phyloP scores from a whole-genome alignment of 2,888 invertebrate species.

The Agelastica alni region DNA sequence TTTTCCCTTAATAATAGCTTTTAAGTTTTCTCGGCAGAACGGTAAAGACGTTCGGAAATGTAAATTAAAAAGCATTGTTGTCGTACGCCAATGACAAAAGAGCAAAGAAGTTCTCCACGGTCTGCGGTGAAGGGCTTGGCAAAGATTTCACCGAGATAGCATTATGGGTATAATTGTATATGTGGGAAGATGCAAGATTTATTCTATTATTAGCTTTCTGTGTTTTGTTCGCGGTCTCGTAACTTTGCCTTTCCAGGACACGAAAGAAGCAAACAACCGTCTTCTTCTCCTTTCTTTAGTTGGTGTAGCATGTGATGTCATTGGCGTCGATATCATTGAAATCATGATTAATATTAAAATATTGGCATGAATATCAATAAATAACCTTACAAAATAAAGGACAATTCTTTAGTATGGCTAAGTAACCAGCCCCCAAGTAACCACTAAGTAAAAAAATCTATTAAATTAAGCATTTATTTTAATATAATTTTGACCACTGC shows the following conservation, averaged over 20 bases:
- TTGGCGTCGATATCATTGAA: not conserved
- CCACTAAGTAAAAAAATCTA: too few relatives aligned
- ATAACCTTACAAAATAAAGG: too few relatives aligned
- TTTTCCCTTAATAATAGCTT: too few relatives aligned
- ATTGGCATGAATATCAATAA: too few relatives aligned
- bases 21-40: too few relatives aligned
- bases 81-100: slow-evolving; percentile 9
- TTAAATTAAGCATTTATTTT: too few relatives aligned
- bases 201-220: slow-evolving; percentile 32
- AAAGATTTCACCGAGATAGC: slow-evolving; percentile 31
- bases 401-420: too few relatives aligned
- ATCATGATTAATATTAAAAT: too few relatives aligned
- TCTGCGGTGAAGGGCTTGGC: slow-evolving; percentile 29
- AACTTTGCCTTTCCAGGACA: slow-evolving; percentile 18
- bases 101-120: slow-evolving; percentile 23
- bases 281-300: slow-evolving; percentile 7
- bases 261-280: slow-evolving; percentile 8
- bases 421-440: too few relatives aligned
- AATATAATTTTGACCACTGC: too few relatives aligned
- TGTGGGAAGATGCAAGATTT: slow-evolving; percentile 33
- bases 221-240: slow-evolving; percentile 24
- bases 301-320: not conserved
- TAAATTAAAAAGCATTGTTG: not conserved
- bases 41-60: not conserved
- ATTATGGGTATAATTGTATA: slow-evolving; percentile 24